A percentile compares a stretch with the other conserved stretches of the same genome.
Evolutionary conservation across 1,140 invertebrate species (phyloP).

Genomic region (Brachionus angularis): DNA sequence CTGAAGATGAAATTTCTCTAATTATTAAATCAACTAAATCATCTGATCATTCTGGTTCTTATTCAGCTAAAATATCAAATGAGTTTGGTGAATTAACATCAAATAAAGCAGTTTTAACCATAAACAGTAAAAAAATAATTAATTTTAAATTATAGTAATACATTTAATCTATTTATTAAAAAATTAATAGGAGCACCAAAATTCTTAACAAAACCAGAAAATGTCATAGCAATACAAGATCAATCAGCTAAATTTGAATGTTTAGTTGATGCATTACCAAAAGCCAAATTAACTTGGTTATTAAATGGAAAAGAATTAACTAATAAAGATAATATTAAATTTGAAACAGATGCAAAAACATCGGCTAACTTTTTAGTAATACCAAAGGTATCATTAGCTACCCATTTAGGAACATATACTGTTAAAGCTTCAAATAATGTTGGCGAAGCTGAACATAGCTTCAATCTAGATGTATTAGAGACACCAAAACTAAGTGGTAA

Average conservation of each 20-base stretch:
- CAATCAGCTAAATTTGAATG: conserved; percentile 69
- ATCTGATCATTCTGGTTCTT: conserved; percentile 10
- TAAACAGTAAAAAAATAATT: too few species aligned
- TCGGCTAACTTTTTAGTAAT: background rate
- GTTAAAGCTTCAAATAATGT: conserved; percentile 32
- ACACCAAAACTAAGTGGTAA: conserved; percentile 7
- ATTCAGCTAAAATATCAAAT: conserved; percentile 28
- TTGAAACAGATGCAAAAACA: conserved; percentile 4
- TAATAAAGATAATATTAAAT: conserved; percentile 12
- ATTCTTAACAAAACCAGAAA: background rate
- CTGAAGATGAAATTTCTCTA: background rate
- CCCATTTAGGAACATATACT: background rate
- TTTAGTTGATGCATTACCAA: conserved; percentile 82
- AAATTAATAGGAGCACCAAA: background rate
- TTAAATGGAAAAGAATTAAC: conserved; percentile 71
- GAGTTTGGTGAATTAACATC: conserved; percentile 26
- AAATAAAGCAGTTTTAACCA: conserved; percentile 2
- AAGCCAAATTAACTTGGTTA: conserved; percentile 79
- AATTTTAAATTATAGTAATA: too few species aligned
- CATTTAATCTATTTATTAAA: background rate
- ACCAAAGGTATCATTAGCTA: background rate
- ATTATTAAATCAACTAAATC: background rate
- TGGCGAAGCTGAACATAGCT: background rate
- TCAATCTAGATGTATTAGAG: conserved; percentile 8
- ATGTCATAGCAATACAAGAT: background rate